Percentiles rank a stretch among this genome's conserved stretches.
phyloP scores from a whole-genome alignment of 1,140 invertebrate genomes.

The Neelides sp. region DNA sequence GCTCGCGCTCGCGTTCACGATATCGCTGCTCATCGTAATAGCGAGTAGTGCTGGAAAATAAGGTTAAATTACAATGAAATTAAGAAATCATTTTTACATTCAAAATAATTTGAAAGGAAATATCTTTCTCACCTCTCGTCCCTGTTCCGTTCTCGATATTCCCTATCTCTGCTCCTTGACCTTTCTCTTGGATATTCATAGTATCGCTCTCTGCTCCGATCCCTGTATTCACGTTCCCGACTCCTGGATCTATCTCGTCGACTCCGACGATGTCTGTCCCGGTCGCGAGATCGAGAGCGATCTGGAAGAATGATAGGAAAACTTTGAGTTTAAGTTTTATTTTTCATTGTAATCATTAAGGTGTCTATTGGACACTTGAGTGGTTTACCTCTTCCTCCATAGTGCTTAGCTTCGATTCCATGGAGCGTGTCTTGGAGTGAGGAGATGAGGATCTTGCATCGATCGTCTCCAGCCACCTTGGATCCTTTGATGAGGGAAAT shows the following conservation, averaged over 20 bases:
- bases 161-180: conserved; percentile 32
- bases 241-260: conserved; percentile 65
- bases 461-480: conserved; percentile 91
- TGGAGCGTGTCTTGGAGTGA: conserved; percentile 92
- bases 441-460: conserved; percentile 95
- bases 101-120: neutral
- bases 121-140: conserved; percentile 34
- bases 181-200: conserved; percentile 27
- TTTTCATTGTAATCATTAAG: neutral
- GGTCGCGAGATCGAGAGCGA: conserved; percentile 62
- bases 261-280: conserved; percentile 51
- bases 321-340: neutral
- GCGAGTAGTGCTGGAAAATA: conserved; percentile 7
- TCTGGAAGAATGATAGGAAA: conserved; percentile 36
- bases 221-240: conserved; percentile 58
- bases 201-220: conserved; percentile 52
- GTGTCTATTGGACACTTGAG: neutral
- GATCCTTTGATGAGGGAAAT: conserved; percentile 98
- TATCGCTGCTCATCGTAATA: conserved; percentile 40
- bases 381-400: conserved; percentile 50
- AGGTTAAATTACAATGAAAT: neutral
- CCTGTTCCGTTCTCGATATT: conserved; percentile 44
- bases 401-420: conserved; percentile 93
- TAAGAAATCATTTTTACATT: neutral
- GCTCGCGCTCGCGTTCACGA: conserved; percentile 35